Conservation (phyloP, 30 jellyfish, hydroid and myxozoan species). For the Clytia hemisphaerica region DNA sequence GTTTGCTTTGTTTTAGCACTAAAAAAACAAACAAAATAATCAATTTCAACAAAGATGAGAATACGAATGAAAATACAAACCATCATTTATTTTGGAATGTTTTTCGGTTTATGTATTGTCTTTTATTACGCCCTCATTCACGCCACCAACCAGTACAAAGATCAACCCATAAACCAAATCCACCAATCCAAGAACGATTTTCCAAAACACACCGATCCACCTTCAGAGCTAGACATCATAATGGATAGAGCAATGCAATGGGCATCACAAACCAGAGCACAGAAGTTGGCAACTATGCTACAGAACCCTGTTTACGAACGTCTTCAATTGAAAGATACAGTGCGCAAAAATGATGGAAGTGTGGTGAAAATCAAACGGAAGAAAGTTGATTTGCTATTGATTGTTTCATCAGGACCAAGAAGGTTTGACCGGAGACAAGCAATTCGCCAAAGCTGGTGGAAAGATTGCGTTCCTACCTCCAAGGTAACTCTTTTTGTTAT, state of each 20-base stretch:
- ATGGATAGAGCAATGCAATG: not conserved
- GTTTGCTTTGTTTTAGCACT: too few species aligned
- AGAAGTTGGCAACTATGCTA: not conserved
- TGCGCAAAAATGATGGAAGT: too few species aligned
- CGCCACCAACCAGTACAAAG: not conserved
- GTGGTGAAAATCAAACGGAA: too few species aligned
- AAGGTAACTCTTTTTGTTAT: not conserved
- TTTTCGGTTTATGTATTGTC: not conserved
- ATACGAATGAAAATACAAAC: not conserved
- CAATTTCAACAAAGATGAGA: too few species aligned
- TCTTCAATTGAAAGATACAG: too few species aligned
- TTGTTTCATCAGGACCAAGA: conserved; percentile 22
- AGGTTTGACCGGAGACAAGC: conserved; percentile 5
- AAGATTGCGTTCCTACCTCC: not conserved
- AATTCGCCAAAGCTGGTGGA: conserved; percentile 7
- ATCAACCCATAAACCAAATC: not conserved
- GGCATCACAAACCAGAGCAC: not conserved
- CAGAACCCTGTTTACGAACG: conserved; percentile 5
- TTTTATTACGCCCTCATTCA: conserved; percentile 8
- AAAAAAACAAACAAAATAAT: too few species aligned
- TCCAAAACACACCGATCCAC: not conserved
- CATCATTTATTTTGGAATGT: not conserved
- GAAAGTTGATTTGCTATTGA: not conserved
- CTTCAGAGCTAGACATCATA: not conserved
- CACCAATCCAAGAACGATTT: not conserved